Evolutionary conservation across 2,888 invertebrate species (phyloP), one percentile per base, ranked within the genome.

Genomic region (Microctonus aethiopoides): DNA sequence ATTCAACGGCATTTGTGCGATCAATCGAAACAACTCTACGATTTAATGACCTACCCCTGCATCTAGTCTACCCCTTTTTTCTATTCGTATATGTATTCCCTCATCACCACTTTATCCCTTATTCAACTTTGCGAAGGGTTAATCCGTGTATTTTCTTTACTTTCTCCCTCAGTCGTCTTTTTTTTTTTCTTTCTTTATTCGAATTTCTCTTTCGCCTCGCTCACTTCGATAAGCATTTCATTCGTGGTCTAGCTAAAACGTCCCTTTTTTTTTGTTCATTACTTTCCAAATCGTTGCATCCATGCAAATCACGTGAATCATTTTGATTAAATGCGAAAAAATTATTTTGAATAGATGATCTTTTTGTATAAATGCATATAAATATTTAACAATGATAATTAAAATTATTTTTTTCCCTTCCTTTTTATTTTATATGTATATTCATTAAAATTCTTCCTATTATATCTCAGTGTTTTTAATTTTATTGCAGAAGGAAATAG

Each of bases 41-140:
- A 65, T 70, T 71, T 68, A 68, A 22, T 71, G 70, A 75, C 68
- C 69, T 64, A 62, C 71, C 71, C 69, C 73, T 66, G 70, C 63
- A 56, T 26, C 26, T 7, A n/a, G 11, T 32, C 16, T 22, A 7
- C 24, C 13, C 41, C 41, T 46, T n/a, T 32, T n/a, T n/a, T n/a
- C n/a, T n/a, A n/a, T 26, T 36, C 16, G 26, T 41, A 61, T 59
- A n/a, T n/a, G n/a, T n/a, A 62, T 65, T 41, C 68, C 39, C 63
- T 62, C 64, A 39, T 39, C 39, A 39, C 39, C 1, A 11, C 39
- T 39, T 39, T 39, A 39, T 39, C 13, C 46, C 46, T 20, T 51
- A 60, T 67, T 20, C 54, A 62, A 57, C 52, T 60, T 59, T 66
- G 57, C 60, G 64, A 74, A 73, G 71, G 68, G 75, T 71, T 72